Evolutionary conservation across 92 coral and sea anemone species (phyloP), one percentile per base, ranked within the genome.

Genomic region (Chrysogorgia sp.): DNA sequence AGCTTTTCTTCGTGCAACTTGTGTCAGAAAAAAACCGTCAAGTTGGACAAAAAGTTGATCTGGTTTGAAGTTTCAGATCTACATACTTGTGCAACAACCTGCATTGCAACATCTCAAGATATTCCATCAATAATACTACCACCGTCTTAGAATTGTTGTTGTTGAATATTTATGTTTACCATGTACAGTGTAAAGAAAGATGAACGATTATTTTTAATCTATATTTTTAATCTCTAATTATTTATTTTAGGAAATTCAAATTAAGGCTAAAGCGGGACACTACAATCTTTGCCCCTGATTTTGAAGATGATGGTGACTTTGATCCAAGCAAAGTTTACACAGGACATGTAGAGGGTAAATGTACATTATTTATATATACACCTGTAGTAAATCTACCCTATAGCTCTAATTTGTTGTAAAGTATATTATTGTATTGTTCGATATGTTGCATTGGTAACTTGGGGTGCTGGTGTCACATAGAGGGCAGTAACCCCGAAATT

Each of bases 331-430:
- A 93, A 82, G 80, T 93, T 67, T 86, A 91, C 24, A 69, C 76
- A 34, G 98, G 98, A 1, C 84, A 91, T 31, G 92, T 85, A 13
- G 77, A 86, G 80, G 98, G 98, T 90, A 84, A n/a, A n/a, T n/a
- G n/a, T n/a, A n/a, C n/a, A 45, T 13, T 71, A 7, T 48, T 2
- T 48, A 20, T 9, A 50, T n/a, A 52, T 5, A 5, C 4, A 17
- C 26, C 3, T 5, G 17, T 52, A n/a, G 17, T 5, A 52, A 58
- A 58, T 58, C 1, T 58, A 41, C 3, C 1, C 14, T 34, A 3
- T 40, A 0, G 33, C 53, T 2, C 7, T 49, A 0, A 6, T 8
- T 35, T 17, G 13, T 19, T 26, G 3, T 10, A 2, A 13, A 21
- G 26, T n/a, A n/a, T 10, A 10, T 13, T 23, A 4, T 59, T 20